Conservation (phyloP, 2,113 vertebrate genomes). For the Scomber colias region DNA sequence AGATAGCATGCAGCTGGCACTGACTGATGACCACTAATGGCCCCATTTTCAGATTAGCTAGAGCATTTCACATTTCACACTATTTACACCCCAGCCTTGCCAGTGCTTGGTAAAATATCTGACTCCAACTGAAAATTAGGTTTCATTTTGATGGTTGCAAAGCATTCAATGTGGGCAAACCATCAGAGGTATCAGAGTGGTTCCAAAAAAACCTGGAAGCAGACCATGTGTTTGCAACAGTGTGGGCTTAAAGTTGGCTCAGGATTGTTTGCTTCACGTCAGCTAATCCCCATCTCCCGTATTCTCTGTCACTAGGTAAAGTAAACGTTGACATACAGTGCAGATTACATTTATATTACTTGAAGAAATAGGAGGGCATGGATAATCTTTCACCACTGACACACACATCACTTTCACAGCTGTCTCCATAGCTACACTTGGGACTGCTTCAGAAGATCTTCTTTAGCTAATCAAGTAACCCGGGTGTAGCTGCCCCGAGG, state of each 20-base stretch:
- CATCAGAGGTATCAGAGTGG: slow-evolving; percentile 23
- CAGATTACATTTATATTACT: slow-evolving; percentile 37
- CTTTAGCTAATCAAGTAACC: slow-evolving; percentile 33
- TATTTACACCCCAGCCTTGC: slow-evolving; percentile 11
- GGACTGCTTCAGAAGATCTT: slow-evolving; percentile 15
- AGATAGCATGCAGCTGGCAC: background rate
- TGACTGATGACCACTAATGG: slow-evolving; percentile 18
- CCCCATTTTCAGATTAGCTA: slow-evolving; percentile 27
- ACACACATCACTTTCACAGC: slow-evolving; percentile 21
- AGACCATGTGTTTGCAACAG: slow-evolving; percentile 21
- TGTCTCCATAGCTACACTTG: slow-evolving; percentile 7
- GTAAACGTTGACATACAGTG: slow-evolving; percentile 14
- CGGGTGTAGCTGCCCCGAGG: slow-evolving; percentile 22
- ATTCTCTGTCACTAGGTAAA: slow-evolving; percentile 40
- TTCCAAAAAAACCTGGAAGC: slow-evolving; percentile 35
- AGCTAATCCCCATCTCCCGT: slow-evolving; percentile 32
- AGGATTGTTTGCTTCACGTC: slow-evolving; percentile 7
- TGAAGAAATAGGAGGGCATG: slow-evolving; percentile 18
- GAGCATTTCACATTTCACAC: slow-evolving; percentile 26
- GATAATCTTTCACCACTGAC: slow-evolving; percentile 22
- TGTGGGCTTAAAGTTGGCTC: slow-evolving; percentile 44
- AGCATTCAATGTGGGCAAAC: background rate
- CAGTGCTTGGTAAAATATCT: background rate
- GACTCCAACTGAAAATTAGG: background rate
- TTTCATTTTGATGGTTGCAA: background rate